Evolutionary conservation across 2,797 vertebrate genomes (phyloP), one percentile per base, ranked within the genome.

Genomic region (Micropoecilia bifurca): DNA sequence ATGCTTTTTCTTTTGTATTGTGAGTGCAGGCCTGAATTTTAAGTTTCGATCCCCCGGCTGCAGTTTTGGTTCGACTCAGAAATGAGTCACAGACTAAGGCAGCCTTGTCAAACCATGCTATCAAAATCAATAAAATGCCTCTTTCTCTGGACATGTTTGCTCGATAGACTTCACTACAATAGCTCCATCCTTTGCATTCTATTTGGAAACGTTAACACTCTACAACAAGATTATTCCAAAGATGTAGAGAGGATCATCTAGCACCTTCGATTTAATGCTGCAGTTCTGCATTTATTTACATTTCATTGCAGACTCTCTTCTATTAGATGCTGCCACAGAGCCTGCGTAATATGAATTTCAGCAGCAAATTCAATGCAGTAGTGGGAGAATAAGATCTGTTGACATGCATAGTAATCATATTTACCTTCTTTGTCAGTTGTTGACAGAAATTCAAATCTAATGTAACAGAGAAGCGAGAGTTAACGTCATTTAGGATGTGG

Each of bases 51-150:
- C 13, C 9, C 6, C 10, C n/a, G 22, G 9, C 55, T 25, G 69
- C 72, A 82, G 76, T 82, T 85, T 78, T 81, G 43, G 39, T 80
- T 83, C 79, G 81, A 87, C 80, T 90, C 81, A 80, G 76, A 83
- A 80, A 81, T 87, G 86, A 88, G 61, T 90, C 84, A 72, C 78
- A 86, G 80, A 85, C 83, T 45, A 71, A 85, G 87, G 83, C 82
- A 6, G 77, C 83, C 36, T 87, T 36, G 4, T 81, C 79, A 75
- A 82, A 84, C 50, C 80, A 71, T 80, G 48, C 78, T 68, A 59
- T 84, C 68, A 78, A 81, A 88, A 90, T 91, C 91, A 89, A 90
- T 91, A 83, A 46, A 66, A 77, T 85, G 3, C 79, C 80, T 74
- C 77, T 81, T 87, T 78, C 83, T 87, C 50, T 87, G 74, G 79